These are phyloP conservation scores for Dinothrombium tinctorium DNA, from an alignment of 1,140 invertebrate species.

Conservation along the genomic window DNA sequence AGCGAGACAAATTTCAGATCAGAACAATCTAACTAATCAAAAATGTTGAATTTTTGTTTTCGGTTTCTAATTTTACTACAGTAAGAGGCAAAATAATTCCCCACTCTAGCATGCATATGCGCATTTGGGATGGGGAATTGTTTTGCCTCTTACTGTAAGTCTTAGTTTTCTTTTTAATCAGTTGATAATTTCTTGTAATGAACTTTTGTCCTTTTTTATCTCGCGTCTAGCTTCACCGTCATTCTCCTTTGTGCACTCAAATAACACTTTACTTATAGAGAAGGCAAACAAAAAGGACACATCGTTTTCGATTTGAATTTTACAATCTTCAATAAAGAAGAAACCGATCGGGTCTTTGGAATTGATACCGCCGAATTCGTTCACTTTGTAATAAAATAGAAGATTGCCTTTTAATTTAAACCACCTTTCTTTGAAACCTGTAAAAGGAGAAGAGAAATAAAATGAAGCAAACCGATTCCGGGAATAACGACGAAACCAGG, in stretches of 20 bases:
- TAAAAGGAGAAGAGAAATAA: not conserved
- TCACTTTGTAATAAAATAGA: constrained; percentile 43
- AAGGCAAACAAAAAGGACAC: constrained; percentile 37
- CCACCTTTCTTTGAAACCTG: constrained; percentile 40
- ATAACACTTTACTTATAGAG: constrained; percentile 13
- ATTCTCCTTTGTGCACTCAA: too few relatives aligned
- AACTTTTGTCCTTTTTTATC: too few relatives aligned
- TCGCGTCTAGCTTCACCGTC: too few relatives aligned
- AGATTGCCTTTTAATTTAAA: constrained; percentile 41
- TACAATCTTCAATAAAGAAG: constrained; percentile 38
- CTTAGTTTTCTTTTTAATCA: too few relatives aligned
- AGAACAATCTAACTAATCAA: too few relatives aligned
- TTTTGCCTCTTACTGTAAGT: too few relatives aligned
- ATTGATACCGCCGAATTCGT: constrained; percentile 37
- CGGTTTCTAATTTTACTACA: too few relatives aligned
- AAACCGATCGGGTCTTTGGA: constrained; percentile 33
- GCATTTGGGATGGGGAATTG: too few relatives aligned
- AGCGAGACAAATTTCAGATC: not conserved
- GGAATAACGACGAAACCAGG: not conserved
- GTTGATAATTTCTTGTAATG: too few relatives aligned
- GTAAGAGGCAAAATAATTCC: not conserved
- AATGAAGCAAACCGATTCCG: not conserved
- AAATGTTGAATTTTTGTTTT: too few relatives aligned
- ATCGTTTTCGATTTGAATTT: constrained; percentile 33
- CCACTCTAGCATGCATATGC: too few relatives aligned